These are phyloP conservation scores for Blera fallax DNA, from an alignment of 2,888 invertebrate species.

Conservation along the genomic window DNA sequence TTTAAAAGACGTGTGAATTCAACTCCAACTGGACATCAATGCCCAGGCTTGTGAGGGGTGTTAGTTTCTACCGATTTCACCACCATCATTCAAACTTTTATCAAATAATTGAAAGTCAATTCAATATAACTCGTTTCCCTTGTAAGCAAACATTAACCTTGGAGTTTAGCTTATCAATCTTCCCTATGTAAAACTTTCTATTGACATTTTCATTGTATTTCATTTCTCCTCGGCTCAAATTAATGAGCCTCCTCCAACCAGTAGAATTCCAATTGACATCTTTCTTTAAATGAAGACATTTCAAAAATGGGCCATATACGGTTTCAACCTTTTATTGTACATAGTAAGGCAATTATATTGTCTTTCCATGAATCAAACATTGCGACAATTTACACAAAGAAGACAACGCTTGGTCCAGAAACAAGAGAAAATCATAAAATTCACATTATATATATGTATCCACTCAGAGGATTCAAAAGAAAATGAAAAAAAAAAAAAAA, in stretches of 20 bases:
- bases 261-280: not conserved
- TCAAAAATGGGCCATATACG: not conserved
- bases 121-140: too few species aligned
- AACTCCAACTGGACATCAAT: too few species aligned
- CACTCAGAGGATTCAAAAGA: conserved; percentile 23
- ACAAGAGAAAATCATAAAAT: conserved; percentile 57
- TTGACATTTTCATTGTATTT: not conserved
- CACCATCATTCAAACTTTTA: too few species aligned
- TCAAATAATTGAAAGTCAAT: too few species aligned
- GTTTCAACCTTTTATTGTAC: not conserved
- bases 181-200: not conserved
- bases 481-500: conserved; percentile 15
- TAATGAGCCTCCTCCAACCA: not conserved
- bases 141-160: too few species aligned
- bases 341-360: conserved; percentile 18
- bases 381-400: conserved; percentile 48
- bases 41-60: too few species aligned
- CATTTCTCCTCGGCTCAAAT: not conserved
- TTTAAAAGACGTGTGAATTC: too few species aligned
- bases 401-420: conserved; percentile 31
- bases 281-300: not conserved
- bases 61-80: too few species aligned
- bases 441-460: conserved; percentile 28
- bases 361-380: conserved; percentile 42
- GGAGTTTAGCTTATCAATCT: too few species aligned